Base-by-base conservation (phyloP, 2,888 invertebrate species). In the Hyles lineata region DNA sequence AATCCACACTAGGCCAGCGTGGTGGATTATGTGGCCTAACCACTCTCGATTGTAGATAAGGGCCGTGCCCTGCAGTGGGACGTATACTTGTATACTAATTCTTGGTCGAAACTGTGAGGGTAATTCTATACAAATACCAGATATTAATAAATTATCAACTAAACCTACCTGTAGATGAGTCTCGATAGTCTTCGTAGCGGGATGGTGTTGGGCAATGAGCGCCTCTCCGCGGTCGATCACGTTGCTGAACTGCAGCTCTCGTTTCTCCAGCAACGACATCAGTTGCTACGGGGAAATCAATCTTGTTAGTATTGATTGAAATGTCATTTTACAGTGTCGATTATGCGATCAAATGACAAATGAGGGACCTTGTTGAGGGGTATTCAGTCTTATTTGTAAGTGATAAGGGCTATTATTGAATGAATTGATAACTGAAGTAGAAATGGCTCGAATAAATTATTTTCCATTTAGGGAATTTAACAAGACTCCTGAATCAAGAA, bases 221-320 rank as follows among this genome's bases (percentile, higher is more conserved):
- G 98, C 97, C 88, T 99, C 99, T 50, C 99, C 99, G 74, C 98
- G 96, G 92, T 99, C 99, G 90, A 99, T 97, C 60, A 99, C 99
- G 74, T 98, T 97, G 85, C 98, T 98, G 94, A 99, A 99, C 90
- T 99, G 99, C 74, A 98, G 96, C 92, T 99, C 99, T 71, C 99
- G 96, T 88, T 98, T 98, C 92, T 99, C 99, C 87, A 99, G 95
- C 79, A 99, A 99, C 80, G 98, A 98, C 97, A 99, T 98, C 87
- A 99, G 95, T 90, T 97, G 97, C 99, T 99, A 59, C 85, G 86
- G 81, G 81, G 81, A 85, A 83, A 78, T 67, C 50, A 15, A 43
- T 15, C 17, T 67, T 67, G 7, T 67, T 67, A 23, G 43, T 15
- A 17, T 23, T 11, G 15, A 1, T 15, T 23, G 23, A 67, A 17